Percentiles rank a stretch among this genome's conserved stretches.
Evolutionary conservation across 2,797 vertebrate species (phyloP).

Genomic region (Denticeps clupeoides): DNA sequence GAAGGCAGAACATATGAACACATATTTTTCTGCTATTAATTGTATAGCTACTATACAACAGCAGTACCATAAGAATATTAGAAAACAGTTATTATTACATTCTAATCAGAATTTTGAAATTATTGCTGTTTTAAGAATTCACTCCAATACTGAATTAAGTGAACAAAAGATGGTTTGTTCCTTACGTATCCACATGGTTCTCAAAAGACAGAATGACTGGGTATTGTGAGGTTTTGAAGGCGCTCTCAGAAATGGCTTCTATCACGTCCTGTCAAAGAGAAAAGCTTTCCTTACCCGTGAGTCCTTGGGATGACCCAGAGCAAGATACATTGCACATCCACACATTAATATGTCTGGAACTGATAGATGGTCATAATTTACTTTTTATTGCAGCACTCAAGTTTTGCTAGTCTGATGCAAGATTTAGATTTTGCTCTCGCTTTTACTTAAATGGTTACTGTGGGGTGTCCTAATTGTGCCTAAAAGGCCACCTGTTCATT

Average conservation of each 20-base stretch:
- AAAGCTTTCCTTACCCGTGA: background rate
- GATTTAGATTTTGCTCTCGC: background rate
- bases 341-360: background rate
- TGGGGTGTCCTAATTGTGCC: background rate
- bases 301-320: too few species aligned
- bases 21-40: too few species aligned
- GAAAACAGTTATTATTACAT: too few species aligned
- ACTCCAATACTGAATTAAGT: too few species aligned
- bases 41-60: too few species aligned
- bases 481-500: conserved; percentile 8
- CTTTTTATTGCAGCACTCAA: background rate
- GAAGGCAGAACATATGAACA: too few species aligned
- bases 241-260: conserved; percentile 90
- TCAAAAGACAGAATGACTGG: conserved; percentile 91
- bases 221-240: conserved; percentile 92
- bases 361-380: background rate
- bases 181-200: conserved; percentile 96
- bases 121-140: background rate
- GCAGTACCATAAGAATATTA: too few species aligned
- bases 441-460: background rate
- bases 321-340: background rate
- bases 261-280: conserved; percentile 75
- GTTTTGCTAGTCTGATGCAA: background rate
- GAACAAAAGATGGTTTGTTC: background rate
- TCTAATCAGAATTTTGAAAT: too few species aligned